These are phyloP conservation scores for Corythaixoides concolor DNA, from an alignment of 2,113 vertebrate genomes.

Conservation along the genomic window DNA sequence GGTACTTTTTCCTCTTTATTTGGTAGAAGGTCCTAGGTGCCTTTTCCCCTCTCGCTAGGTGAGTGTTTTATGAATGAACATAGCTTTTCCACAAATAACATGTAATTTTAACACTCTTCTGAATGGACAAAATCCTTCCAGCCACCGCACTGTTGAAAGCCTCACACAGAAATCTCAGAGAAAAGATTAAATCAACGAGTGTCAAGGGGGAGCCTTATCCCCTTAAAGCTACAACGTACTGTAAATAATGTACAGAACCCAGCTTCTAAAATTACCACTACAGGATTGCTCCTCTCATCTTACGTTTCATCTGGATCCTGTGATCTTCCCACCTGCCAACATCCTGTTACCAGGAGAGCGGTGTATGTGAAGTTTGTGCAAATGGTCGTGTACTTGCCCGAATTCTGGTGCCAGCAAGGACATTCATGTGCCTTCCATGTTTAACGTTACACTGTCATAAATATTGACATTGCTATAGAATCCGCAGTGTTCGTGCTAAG, in stretches of 20 bases:
- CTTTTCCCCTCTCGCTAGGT: not conserved
- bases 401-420: constrained; percentile 18
- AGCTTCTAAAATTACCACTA: constrained; percentile 61
- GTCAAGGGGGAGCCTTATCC: not conserved
- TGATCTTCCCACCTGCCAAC: constrained; percentile 65
- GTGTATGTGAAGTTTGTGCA: constrained; percentile 19
- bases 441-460: not conserved
- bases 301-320: constrained; percentile 52
- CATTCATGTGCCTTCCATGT: constrained; percentile 13
- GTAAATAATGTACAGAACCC: constrained; percentile 62
- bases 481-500: not conserved
- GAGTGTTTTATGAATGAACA: not conserved
- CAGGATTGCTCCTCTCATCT: constrained; percentile 6
- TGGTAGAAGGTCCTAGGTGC: not conserved
- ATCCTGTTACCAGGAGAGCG: constrained; percentile 46
- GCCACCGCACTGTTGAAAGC: not conserved
- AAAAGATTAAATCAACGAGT: not conserved
- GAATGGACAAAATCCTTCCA: not conserved
- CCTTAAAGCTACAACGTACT: constrained; percentile 31
- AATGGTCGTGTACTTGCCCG: constrained; percentile 36
- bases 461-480: not conserved
- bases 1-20: not conserved
- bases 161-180: not conserved
- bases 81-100: not conserved
- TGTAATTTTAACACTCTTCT: not conserved